Conservation (phyloP, 2,797 vertebrate genomes). For the Parotocinclus haroldoi region DNA sequence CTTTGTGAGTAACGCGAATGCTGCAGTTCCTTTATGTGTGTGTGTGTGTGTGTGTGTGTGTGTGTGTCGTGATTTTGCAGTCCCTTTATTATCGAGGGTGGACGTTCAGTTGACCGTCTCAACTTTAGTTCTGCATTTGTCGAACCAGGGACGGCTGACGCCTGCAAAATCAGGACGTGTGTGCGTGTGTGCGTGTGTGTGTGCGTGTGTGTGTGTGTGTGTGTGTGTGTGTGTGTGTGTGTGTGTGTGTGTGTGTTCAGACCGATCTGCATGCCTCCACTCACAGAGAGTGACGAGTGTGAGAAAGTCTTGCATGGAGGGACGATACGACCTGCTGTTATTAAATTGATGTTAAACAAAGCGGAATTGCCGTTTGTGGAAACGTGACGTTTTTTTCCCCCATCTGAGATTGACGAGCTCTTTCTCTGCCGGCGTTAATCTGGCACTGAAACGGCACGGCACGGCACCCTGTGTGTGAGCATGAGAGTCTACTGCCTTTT, state of each 20-base stretch:
- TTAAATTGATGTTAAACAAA: background rate
- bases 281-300: constrained; percentile 46
- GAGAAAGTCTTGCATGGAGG: constrained; percentile 48
- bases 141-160: too few species aligned
- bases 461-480: constrained; percentile 75
- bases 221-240: background rate
- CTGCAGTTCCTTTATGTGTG: constrained; percentile 28
- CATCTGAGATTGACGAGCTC: constrained; percentile 58
- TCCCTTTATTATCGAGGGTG: too few species aligned
- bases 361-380: background rate
- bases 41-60: background rate
- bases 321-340: background rate
- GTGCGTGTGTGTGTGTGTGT: background rate
- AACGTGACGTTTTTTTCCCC: constrained; percentile 25
- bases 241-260: constrained; percentile 27
- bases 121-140: too few species aligned
- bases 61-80: background rate
- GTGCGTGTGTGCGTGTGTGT: background rate
- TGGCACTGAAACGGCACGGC: constrained; percentile 65
- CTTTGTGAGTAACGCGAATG: constrained; percentile 64
- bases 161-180: too few species aligned
- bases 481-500: constrained; percentile 64
- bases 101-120: too few species aligned
- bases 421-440: constrained; percentile 63
- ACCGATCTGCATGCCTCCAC: constrained; percentile 51